Evolutionary conservation across 2,888 invertebrate species (phyloP), one percentile per base, ranked within the genome.

Genomic region (Trimorus sp.): DNA sequence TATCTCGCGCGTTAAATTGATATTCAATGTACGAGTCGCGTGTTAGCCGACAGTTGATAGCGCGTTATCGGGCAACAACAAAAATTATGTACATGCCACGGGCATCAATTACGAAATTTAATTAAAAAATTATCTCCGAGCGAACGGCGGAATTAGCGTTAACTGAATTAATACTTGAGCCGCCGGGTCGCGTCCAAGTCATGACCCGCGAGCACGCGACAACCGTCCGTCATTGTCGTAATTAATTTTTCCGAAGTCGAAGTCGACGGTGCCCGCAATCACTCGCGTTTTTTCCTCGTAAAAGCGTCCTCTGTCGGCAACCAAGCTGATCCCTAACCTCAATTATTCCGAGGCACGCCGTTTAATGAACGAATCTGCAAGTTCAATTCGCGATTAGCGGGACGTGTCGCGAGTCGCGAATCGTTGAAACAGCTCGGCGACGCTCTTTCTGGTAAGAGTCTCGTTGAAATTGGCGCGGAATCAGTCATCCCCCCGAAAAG

Each of bases 1-100:
- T 81, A 82, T 83, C 83, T 82, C 73, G 62, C 53, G 63, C 71
- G 70, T 78, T 54, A 68, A 81, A 81, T 79, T 83, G 81, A 79
- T 81, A 83, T 83, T 71, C 80, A 73, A 78, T 68, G 80, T 71
- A 62, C 76, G 71, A 71, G 56, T 76, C 16, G 80, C 82, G 81
- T 82, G 76, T 73, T 77, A 71, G 42, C 53, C 68, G 62, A 71
- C 76, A 76, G 77, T 81, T 81, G 73, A 69, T 77, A 69, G 36
- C 65, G 60, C 71, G 71, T 68, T 76, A 76, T 76, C 81, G 53
- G 56, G 56, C 42, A 76, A 76, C 77, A 73, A 73, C 77, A 76
- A 76, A 76, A 74, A 80, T 80, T 80, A 74, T 65, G 75, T 75
- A 75, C 60, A 63, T 58, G 63, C 63, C 68, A 54, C 53, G 60